These are phyloP conservation scores for Argya squamiceps DNA, from an alignment of 2,797 vertebrate genomes.

Conservation along the genomic window DNA sequence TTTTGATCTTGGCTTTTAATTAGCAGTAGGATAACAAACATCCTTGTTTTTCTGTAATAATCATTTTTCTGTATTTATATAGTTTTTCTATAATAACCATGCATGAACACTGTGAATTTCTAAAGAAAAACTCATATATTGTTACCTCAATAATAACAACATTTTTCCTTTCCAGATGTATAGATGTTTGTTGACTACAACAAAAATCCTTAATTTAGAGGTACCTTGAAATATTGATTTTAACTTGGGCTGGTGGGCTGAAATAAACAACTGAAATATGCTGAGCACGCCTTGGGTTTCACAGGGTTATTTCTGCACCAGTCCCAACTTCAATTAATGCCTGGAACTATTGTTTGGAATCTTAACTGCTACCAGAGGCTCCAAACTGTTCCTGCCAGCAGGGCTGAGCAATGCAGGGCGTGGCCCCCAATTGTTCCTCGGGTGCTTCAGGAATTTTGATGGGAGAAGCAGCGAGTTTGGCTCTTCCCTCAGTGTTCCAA, in stretches of 20 bases:
- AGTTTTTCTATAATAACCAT: neutral
- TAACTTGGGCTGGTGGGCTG: neutral
- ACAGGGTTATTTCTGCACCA: neutral
- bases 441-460: neutral
- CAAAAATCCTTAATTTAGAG: neutral
- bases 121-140: fast-evolving
- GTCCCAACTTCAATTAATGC: neutral
- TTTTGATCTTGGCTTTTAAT: neutral
- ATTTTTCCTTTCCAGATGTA: neutral
- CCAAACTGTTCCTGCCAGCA: neutral
- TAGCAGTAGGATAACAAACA: neutral
- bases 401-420: neutral
- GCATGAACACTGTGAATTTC: neutral
- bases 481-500: neutral
- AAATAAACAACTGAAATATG: neutral
- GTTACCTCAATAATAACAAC: neutral
- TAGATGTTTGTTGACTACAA: no score
- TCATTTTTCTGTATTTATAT: neutral
- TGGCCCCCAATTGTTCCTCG: neutral
- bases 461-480: neutral
- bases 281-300: neutral
- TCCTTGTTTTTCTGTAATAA: neutral
- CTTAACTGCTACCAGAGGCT: neutral
- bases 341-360: neutral
- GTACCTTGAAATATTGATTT: neutral